Conservation (phyloP, 2,113 vertebrate species). For the Thymallus thymallus region DNA sequence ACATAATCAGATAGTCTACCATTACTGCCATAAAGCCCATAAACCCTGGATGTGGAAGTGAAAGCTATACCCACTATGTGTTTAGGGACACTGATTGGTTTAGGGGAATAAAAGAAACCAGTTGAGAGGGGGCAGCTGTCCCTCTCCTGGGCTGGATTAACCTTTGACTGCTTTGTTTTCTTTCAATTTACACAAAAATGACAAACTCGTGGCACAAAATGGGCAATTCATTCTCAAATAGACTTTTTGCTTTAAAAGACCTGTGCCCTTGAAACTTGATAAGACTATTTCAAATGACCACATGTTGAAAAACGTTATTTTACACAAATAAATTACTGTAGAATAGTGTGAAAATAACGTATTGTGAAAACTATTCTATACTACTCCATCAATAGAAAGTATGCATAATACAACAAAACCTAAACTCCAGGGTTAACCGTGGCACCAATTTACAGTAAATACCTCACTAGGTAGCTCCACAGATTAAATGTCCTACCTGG, state of each 20-base stretch:
- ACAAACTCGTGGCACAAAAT: not conserved
- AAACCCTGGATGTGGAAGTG: conserved; percentile 1
- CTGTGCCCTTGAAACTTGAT: not conserved
- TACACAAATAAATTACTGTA: no score
- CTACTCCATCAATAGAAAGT: no score
- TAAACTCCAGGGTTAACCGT: no score
- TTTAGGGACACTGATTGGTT: conserved; percentile 2
- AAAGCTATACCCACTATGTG: conserved; percentile 13
- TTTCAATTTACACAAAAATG: conserved; percentile 4
- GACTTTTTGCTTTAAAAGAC: not conserved
- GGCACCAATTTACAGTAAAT: no score
- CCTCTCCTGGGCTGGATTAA: not conserved
- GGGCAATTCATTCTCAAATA: no score
- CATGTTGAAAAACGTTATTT: not conserved
- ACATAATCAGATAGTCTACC: conserved; percentile 1
- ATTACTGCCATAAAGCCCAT: conserved; percentile 3
- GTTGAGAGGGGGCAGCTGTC: not conserved
- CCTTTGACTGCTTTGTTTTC: conserved; percentile 1
- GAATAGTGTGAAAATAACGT: no score
- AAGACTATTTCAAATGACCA: no score
- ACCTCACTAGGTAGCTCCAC: no score
- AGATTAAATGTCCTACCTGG: no score
- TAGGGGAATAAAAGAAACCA: conserved; percentile 27
- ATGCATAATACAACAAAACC: no score
- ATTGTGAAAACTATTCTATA: no score